Base-by-base conservation (phyloP, 2,888 invertebrate genomes). In the Dasypogon diadema region DNA sequence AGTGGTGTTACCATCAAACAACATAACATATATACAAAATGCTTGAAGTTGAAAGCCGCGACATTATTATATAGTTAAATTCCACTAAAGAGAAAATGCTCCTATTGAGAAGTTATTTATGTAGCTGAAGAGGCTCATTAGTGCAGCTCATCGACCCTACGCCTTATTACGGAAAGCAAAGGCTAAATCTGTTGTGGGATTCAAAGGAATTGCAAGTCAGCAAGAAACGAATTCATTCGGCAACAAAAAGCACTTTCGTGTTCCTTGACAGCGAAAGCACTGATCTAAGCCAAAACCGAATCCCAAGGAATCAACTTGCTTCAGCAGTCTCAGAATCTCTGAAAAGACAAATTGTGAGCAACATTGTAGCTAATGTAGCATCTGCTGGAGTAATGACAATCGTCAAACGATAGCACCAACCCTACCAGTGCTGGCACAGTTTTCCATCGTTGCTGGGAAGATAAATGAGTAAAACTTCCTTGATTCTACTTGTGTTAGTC, bases 171-270 rank as follows among this genome's bases (percentile, higher is more conserved):
- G 48, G 30, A n/a, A 37, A 60, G n/a, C 60, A 60, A 12, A 37
- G 34, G 37, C 22, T 4, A 26, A 58, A 58, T 60, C 30, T 58
- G 26, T 58, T 58, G 14, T n/a, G 10, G 26, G 37, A 37, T 60
- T 37, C 21, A 30, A 37, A 60, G 58, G 30, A 60, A 60, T 18
- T 60, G 60, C 60, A 60, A 60, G 60, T 60, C 60, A 60, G 60
- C 60, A 21, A 42, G 60, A 21, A 12, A 12, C 8, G 42, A 42
- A 1, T 12, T 3, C 3, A 42, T 12, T 42, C 10, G 12, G n/a
- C 42, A 8, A 6, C n/a, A 42, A 42, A 12, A 6, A 30, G n/a
- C 12, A 42, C 42, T 42, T 42, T 42, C 34, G 34, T 42, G 6
- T 12, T 30, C 4, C 30, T 30, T 30, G 8, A 30, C 8, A 30